Percentiles rank a stretch among this genome's conserved stretches.
Conservation (phyloP, 2,797 vertebrate genomes). For the Poeciliopsis infans region DNA sequence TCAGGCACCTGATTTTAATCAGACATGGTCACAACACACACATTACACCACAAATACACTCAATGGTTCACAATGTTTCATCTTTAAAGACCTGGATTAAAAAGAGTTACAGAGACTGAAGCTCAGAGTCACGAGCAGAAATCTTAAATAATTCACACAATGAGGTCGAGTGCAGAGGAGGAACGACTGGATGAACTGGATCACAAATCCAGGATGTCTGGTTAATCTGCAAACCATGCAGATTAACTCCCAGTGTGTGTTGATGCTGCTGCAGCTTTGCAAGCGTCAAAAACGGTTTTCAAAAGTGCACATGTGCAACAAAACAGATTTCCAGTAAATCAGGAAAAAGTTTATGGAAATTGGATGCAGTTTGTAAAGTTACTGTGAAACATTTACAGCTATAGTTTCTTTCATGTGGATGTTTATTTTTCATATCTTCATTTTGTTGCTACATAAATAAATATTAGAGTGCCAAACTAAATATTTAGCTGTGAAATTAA, state of each 20-base stretch:
- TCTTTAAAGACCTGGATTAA: background rate
- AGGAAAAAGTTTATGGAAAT: too few species aligned
- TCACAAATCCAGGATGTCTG: background rate
- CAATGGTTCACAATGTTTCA: background rate
- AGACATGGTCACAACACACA: background rate
- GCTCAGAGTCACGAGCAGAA: background rate
- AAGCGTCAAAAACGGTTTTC: background rate
- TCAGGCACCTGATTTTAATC: constrained; percentile 3
- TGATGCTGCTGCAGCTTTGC: background rate
- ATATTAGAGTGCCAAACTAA: too few species aligned
- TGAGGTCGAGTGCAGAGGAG: background rate
- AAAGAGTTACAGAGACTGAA: background rate
- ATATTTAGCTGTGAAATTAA: too few species aligned
- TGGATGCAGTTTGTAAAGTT: too few species aligned
- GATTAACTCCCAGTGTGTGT: too few species aligned
- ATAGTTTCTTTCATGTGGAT: too few species aligned
- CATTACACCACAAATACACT: background rate
- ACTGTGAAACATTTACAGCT: too few species aligned
- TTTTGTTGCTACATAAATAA: too few species aligned
- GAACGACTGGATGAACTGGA: background rate
- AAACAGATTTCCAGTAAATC: background rate
- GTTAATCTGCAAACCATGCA: background rate
- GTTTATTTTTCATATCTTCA: too few species aligned
- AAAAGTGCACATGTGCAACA: background rate
- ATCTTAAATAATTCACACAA: background rate